Evolutionary conservation across 2,113 vertebrate genomes (phyloP).

Genomic region (Etheostoma cragini): DNA sequence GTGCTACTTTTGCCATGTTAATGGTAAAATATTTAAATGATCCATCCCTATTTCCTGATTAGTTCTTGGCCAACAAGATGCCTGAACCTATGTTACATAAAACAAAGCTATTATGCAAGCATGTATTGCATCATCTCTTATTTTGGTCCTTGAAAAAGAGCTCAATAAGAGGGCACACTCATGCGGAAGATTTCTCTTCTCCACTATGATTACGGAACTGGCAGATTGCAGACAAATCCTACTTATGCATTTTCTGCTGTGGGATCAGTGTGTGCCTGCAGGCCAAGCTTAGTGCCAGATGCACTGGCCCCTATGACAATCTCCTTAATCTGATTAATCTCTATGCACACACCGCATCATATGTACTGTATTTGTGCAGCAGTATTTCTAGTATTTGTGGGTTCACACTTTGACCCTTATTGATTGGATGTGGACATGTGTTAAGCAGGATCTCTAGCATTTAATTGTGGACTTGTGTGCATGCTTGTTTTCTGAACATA

Average conservation of each 20-base stretch:
- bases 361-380: conserved; percentile 50
- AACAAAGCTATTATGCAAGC: conserved; percentile 45
- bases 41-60: conserved; percentile 8
- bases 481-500: conserved; percentile 5
- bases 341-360: conserved; percentile 42
- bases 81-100: conserved; percentile 24
- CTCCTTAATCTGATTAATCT: conserved; percentile 73
- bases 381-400: conserved; percentile 5
- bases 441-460: not conserved
- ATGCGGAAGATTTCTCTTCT: conserved; percentile 49
- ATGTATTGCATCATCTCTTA: conserved; percentile 47
- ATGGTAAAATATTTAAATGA: not conserved
- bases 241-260: conserved; percentile 51
- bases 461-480: not conserved
- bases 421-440: conserved; percentile 22
- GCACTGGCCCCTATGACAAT: conserved; percentile 61
- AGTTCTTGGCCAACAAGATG: conserved; percentile 15
- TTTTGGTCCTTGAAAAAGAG: conserved; percentile 39
- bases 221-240: conserved; percentile 60
- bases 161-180: conserved; percentile 52
- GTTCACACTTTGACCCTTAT: conserved; percentile 1
- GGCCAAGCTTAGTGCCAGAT: conserved; percentile 68
- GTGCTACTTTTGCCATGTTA: not conserved
- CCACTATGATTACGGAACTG: conserved; percentile 61
- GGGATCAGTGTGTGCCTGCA: conserved; percentile 59